Conservation (phyloP, 2,797 vertebrate species). For the Acrocephalus scirpaceus region DNA sequence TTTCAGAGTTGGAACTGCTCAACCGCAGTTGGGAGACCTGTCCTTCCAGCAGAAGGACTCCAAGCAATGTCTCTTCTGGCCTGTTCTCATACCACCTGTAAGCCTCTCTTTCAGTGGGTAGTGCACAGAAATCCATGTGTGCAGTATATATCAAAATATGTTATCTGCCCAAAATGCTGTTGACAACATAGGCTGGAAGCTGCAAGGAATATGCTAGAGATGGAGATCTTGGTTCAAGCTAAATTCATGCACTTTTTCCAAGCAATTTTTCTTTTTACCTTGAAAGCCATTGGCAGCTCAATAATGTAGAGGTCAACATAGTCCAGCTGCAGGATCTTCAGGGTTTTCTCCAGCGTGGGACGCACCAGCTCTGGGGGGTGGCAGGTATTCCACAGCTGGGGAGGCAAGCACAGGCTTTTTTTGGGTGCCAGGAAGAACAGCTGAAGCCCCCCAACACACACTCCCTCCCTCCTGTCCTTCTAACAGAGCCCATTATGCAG, state of each 20-base stretch:
- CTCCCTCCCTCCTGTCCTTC: neutral
- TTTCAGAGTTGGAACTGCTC: neutral
- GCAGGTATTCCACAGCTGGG: conserved; percentile 90
- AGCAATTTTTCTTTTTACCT: conserved; percentile 76
- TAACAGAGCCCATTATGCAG: neutral
- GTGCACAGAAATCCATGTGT: neutral
- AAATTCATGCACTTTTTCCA: neutral
- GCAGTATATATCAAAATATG: neutral
- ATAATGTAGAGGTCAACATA: conserved; percentile 93
- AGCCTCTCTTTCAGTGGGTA: neutral
- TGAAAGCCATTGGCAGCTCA: conserved; percentile 89
- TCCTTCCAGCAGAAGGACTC: neutral
- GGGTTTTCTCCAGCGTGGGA: conserved; percentile 85
- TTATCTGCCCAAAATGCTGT: neutral
- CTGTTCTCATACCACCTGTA: neutral
- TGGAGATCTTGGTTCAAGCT: neutral
- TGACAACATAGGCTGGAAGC: neutral
- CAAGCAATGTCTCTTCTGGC: neutral
- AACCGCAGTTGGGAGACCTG: neutral
- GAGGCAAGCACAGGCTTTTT: neutral
- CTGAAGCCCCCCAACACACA: neutral
- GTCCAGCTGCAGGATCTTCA: conserved; percentile 84
- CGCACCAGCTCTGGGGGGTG: conserved; percentile 83
- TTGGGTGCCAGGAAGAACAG: neutral
- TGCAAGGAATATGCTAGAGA: neutral